Evolutionary conservation across 1,140 invertebrate species (phyloP).

Genomic region (Pantala flavescens): DNA sequence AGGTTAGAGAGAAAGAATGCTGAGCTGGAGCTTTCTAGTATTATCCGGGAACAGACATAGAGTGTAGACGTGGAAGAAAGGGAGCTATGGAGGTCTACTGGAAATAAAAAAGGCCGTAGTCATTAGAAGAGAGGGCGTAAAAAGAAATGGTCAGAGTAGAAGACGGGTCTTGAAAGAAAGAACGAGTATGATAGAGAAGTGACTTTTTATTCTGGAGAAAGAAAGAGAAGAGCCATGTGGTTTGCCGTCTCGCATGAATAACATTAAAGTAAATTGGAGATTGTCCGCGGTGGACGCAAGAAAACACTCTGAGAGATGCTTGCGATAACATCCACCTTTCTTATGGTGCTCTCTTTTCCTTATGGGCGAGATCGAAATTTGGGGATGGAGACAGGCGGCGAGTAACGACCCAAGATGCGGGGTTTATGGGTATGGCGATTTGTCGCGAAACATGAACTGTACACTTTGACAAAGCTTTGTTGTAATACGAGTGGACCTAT

Average conservation of each 20-base stretch:
- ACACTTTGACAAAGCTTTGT: too few species aligned
- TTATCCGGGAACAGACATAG: background rate
- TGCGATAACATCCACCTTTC: background rate
- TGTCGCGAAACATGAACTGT: too few species aligned
- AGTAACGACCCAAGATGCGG: too few species aligned
- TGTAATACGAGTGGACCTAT: too few species aligned
- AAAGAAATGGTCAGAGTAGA: background rate
- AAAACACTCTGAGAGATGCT: background rate
- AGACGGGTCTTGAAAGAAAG: background rate
- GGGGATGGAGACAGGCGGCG: too few species aligned
- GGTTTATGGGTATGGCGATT: too few species aligned
- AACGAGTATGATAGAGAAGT: background rate
- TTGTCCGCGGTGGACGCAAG: background rate
- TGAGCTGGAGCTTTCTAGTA: too few species aligned
- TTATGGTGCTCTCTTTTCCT: background rate
- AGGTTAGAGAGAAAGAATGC: too few species aligned
- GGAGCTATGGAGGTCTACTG: background rate
- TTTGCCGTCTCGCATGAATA: conserved; percentile 3
- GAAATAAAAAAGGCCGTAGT: background rate
- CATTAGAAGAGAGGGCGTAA: too few species aligned
- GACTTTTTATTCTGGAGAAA: background rate
- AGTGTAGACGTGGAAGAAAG: background rate
- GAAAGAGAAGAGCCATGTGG: background rate
- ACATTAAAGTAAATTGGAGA: conserved; percentile 8
- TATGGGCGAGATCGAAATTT: too few species aligned